phyloP scores from a whole-genome alignment of 2,888 invertebrate species.

The Platycheirus albimanus region DNA sequence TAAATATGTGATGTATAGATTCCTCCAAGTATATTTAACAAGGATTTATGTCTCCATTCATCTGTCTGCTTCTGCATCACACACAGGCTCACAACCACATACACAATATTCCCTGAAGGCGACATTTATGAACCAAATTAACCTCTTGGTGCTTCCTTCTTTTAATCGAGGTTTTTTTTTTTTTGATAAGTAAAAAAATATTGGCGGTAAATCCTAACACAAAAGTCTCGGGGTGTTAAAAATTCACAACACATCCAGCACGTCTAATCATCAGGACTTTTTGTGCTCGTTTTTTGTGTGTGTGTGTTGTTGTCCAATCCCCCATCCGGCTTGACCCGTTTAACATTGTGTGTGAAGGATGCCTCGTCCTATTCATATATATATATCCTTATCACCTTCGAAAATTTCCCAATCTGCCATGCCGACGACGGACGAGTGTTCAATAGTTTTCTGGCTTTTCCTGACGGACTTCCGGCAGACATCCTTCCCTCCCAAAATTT shows the following conservation, averaged over 20 bases:
- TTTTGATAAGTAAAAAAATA: background rate
- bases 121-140: slow-evolving; percentile 61
- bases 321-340: slow-evolving; percentile 57
- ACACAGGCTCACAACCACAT: background rate
- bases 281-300: background rate
- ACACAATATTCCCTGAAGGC: slow-evolving; percentile 6
- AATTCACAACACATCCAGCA: slow-evolving; percentile 65
- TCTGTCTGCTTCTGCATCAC: slow-evolving; percentile 68
- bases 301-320: slow-evolving; percentile 9
- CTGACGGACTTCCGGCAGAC: slow-evolving; percentile 62
- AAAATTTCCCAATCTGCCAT: slow-evolving; percentile 55
- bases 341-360: slow-evolving; percentile 27
- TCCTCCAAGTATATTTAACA: slow-evolving; percentile 63
- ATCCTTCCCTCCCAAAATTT: slow-evolving; percentile 5
- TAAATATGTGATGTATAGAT: slow-evolving; percentile 58
- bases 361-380: slow-evolving; percentile 44
- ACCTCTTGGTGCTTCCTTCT: slow-evolving; percentile 35
- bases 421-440: slow-evolving; percentile 6
- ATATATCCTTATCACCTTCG: slow-evolving; percentile 64
- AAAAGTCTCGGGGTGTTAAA: slow-evolving; percentile 45
- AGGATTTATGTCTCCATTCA: slow-evolving; percentile 73
- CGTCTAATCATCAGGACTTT: slow-evolving; percentile 66
- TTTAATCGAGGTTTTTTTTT: slow-evolving; percentile 43
- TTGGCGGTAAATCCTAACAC: slow-evolving; percentile 13
- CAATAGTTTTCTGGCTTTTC: slow-evolving; percentile 54